These are phyloP conservation scores for Liodrosophila aerea DNA, from an alignment of 2,888 invertebrate species.

Conservation along the genomic window DNA sequence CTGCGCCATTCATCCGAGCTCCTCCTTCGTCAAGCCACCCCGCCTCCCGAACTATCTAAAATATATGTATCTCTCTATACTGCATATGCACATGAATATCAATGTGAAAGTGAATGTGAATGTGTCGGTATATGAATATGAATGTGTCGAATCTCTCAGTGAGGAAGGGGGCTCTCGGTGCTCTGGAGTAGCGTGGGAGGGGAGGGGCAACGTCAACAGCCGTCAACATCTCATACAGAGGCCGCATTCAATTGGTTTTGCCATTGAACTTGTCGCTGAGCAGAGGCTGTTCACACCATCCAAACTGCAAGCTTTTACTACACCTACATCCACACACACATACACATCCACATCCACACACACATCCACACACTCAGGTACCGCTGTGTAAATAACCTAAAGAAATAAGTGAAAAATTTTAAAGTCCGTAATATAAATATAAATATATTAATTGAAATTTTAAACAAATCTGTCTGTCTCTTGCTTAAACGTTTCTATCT, in stretches of 20 bases:
- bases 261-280: slow-evolving; percentile 31
- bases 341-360: slow-evolving; percentile 11
- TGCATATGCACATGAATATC: slow-evolving; percentile 30
- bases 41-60: slow-evolving; percentile 2
- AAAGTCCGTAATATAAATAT: slow-evolving; percentile 39
- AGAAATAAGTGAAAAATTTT: slow-evolving; percentile 7
- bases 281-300: no score
- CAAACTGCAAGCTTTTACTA: neutral
- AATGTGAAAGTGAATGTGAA: slow-evolving; percentile 20
- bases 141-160: slow-evolving; percentile 24
- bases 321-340: slow-evolving; percentile 5
- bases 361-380: slow-evolving; percentile 27
- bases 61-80: slow-evolving; percentile 22
- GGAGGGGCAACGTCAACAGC: slow-evolving; percentile 18
- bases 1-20: neutral
- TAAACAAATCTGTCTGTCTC: neutral
- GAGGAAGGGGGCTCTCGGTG: slow-evolving; percentile 5
- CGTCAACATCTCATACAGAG: slow-evolving; percentile 13
- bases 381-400: slow-evolving; percentile 44
- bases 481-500: slow-evolving; percentile 7
- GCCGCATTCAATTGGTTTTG: slow-evolving; percentile 8
- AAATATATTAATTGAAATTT: slow-evolving; percentile 8
- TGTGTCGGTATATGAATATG: slow-evolving; percentile 21
- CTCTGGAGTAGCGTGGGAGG: slow-evolving; percentile 25
- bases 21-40: no score